Conservation (phyloP, 2,113 vertebrate species). For the Gymnobelideus leadbeateri region DNA sequence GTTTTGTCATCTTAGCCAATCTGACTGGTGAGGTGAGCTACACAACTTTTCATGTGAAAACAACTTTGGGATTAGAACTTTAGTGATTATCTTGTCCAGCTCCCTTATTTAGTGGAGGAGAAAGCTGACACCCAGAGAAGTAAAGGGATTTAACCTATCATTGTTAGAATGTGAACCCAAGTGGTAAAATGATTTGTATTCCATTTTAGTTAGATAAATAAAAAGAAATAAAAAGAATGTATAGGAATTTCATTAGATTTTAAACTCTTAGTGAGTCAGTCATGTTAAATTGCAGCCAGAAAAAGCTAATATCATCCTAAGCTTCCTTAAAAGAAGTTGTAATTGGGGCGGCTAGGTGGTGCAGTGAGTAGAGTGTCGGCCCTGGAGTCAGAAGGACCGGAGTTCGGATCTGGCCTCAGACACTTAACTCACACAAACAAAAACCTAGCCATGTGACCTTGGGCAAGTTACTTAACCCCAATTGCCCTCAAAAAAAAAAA, state of each 20-base stretch:
- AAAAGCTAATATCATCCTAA: neutral
- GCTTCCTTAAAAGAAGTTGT: neutral
- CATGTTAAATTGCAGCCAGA: neutral
- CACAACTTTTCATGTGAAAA: neutral
- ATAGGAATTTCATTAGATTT: neutral
- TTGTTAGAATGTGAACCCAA: neutral
- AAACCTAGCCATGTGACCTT: too few relatives aligned
- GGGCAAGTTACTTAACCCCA: too few relatives aligned
- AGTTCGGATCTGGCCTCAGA: too few relatives aligned
- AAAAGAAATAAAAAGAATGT: neutral
- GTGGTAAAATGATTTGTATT: neutral
- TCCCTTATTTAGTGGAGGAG: neutral
- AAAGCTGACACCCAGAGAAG: neutral
- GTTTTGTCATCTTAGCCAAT: too few relatives aligned
- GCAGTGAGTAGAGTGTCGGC: too few relatives aligned
- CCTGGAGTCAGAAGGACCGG: too few relatives aligned
- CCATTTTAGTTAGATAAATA: neutral
- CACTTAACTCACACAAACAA: too few relatives aligned
- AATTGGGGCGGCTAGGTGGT: too few relatives aligned
- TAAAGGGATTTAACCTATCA: neutral
- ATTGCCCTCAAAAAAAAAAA: too few relatives aligned
- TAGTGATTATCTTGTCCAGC: neutral
- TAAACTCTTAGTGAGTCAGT: neutral
- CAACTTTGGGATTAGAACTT: neutral
- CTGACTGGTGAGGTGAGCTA: neutral